These are phyloP conservation scores for Eremophila alpestris DNA, from an alignment of 2,797 vertebrate genomes.

Conservation along the genomic window DNA sequence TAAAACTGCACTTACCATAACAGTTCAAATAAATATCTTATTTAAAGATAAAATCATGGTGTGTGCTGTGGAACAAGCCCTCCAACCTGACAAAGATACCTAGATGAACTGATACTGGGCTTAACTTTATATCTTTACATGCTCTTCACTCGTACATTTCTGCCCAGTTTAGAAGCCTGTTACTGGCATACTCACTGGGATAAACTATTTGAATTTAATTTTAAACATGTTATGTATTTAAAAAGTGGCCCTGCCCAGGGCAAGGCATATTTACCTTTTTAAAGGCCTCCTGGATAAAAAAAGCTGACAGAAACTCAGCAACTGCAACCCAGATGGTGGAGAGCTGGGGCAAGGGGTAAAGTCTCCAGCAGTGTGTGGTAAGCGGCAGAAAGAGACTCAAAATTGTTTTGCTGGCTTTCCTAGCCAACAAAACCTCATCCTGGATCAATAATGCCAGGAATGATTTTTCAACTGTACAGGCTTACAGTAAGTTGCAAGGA, in stretches of 20 bases:
- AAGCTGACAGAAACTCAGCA: background rate
- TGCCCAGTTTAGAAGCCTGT: background rate
- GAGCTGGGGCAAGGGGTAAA: background rate
- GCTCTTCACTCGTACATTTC: background rate
- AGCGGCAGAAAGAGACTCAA: background rate
- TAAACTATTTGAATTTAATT: background rate
- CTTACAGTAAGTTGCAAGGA: background rate
- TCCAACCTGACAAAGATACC: background rate
- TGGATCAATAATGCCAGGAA: background rate
- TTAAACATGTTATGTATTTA: background rate
- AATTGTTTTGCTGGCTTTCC: background rate
- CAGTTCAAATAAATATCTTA: background rate
- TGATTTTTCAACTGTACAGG: background rate
- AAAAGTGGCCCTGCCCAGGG: accelerated
- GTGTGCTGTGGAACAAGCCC: background rate
- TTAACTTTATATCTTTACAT: background rate
- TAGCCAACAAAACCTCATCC: background rate
- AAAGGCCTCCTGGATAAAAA: background rate
- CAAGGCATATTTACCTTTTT: background rate
- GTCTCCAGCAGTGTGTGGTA: accelerated
- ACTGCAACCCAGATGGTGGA: background rate
- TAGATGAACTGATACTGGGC: background rate
- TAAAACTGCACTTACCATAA: accelerated
- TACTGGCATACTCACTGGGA: background rate
- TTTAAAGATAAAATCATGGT: background rate